Conservation (phyloP, 2,888 invertebrate genomes). For the Drosophila heteroneura region DNA sequence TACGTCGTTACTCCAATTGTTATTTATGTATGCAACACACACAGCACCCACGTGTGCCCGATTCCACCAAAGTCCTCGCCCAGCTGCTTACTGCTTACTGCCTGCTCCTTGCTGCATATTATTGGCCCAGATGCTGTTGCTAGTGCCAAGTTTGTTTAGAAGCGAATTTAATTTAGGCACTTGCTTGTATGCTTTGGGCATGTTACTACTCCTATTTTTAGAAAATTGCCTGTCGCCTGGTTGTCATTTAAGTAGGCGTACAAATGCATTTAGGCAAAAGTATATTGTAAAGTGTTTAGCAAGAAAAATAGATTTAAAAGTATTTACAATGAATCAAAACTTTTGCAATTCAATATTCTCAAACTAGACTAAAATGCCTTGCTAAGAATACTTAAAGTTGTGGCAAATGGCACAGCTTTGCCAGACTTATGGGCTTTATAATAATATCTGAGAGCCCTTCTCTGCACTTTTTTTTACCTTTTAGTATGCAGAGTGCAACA, state of each 20-base stretch:
- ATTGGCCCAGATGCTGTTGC: constrained; percentile 5
- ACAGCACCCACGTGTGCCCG: constrained; percentile 52
- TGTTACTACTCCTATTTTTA: constrained; percentile 43
- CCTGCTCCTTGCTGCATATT: constrained; percentile 4
- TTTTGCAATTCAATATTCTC: background rate
- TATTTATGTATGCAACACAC: constrained; percentile 68
- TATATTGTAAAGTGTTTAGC: background rate
- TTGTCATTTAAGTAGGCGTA: background rate
- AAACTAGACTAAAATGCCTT: background rate
- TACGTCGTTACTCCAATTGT: constrained; percentile 54
- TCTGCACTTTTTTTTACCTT: background rate
- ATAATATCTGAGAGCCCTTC: background rate
- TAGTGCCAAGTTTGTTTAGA: constrained; percentile 31
- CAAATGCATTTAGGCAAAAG: constrained; percentile 24
- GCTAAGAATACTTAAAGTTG: too few species aligned
- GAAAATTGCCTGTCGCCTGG: constrained; percentile 19
- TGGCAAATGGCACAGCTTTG: background rate
- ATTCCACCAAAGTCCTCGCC: background rate
- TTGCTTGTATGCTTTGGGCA: constrained; percentile 26
- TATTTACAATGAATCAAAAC: background rate
- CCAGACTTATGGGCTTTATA: background rate
- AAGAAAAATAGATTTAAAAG: background rate
- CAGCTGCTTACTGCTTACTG: background rate
- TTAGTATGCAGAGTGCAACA: constrained; percentile 4
- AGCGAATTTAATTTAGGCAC: constrained; percentile 37